Base-by-base conservation (phyloP, 1,140 invertebrate species). In the Drosophila kurseongensis region DNA sequence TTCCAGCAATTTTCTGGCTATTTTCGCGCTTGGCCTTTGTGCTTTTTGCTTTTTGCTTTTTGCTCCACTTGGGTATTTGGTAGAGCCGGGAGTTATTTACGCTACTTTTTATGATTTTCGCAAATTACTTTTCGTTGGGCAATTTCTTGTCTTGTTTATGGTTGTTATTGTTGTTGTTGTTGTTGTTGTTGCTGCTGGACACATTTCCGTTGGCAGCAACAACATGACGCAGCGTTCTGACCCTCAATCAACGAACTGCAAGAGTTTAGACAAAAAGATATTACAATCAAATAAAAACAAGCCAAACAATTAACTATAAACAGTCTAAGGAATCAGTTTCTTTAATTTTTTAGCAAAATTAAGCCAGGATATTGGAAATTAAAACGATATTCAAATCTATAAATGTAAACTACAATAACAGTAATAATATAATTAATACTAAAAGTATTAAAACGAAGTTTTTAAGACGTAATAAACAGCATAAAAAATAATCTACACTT, bases 221-320 rank as follows among this genome's bases (percentile, higher is more conserved):
- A 85, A 80, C 81, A 84, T 84, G 80, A 80, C 80, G 80, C 72
- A 47, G 66, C 66, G 57, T 62, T 57, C 57, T 36, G 48, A 35
- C 52, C 56, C 45, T 56, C 18, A 80, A 69, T 67, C 50, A 42
- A 55, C 18, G 50, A 52, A 44, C 80, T 83, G 72, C 16, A 54
- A 62, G 14, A 65, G 51, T 23, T 2, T 48, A 35, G n/a, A 18
- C 6, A 55, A 35, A 36, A 35, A 36, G 27, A 42, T 10, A 51
- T 51, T 51, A 35, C 6, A 35, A 10, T 51, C 4, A 7, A 51
- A 9, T 51, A 16, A 29, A 14, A 50, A 10, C 8, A 9, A 14
- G n/a, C n/a, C 12, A 5, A 2, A 0, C n/a, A 16, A 32, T 35
- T 9, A 4, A 6, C 4, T 44, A 2, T 2, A 8, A 14, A 0